Evolutionary conservation across 2,888 invertebrate species (phyloP), one percentile per base, ranked within the genome.

Genomic region (Gastracanthus pulcherrimus): DNA sequence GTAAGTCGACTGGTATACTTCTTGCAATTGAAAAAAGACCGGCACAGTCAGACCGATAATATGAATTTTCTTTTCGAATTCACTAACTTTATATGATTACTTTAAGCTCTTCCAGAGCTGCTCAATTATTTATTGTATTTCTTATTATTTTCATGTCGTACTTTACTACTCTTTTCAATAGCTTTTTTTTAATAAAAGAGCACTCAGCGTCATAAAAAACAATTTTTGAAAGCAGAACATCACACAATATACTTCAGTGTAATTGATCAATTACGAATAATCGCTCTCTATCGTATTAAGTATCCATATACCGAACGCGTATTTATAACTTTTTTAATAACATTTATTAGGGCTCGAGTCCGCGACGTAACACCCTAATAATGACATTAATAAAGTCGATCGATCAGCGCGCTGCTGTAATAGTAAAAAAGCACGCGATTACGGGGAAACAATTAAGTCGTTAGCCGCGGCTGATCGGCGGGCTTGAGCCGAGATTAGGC

Each of bases 391-490:
- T 70, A 48, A 70, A 70, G 36, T 13, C 26, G 41, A 19, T 41
- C 26, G 23, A 67, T 67, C 66, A 41, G 11, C 16, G 41, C 29
- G 29, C 58, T 29, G 41, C 19, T 5, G 51, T 48, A 34, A 70
- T 55, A 26, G 31, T 36, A 55, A 55, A 55, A 70, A 70, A 55
- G 23, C 70, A 36, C 55, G 70, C 34, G 55, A 51, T 51, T 34
- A 70, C 23, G 31, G 3, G 36, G 36, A 70, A 70, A 70, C 55
- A 70, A 70, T 70, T 70, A 70, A 70, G 70, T 36, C 48, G 51
- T 70, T 70, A 70, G 48, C 16, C 34, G 29, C 34, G 31, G 6
- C 69, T 19, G 34, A n/a, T 31, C 16, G 6, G 1, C n/a, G 51
- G 51, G 23, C 9, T 9, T 7, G 16, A 36, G 29, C 36, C 55